Evolutionary conservation across 2,113 vertebrate species (phyloP), one percentile per base, ranked within the genome.

Genomic region (Oncorhynchus nerka): DNA sequence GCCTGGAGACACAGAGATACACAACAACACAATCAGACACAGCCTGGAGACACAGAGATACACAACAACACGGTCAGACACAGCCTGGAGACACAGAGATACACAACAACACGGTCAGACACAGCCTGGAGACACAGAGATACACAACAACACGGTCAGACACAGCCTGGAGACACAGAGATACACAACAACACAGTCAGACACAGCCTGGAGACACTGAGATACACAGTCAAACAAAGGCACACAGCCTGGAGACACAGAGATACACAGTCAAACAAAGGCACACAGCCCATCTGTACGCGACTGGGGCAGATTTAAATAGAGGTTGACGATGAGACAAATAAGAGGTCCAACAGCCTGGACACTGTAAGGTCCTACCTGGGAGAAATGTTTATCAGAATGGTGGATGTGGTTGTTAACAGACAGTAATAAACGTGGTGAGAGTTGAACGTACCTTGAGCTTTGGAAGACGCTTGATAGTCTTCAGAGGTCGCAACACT

Each of bases 401-500:
- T 5, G 13, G 16, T 55, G 16, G 51, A 55, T 19, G 16, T 55
- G 51, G 51, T 12, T 55, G 4, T 16, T 13, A 55, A 19, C 51
- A 55, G 15, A 16, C 16, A 55, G 51, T 19, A 19, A 55, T 55
- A 19, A 55, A 55, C 51, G 16, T 19, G 15, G 15, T 55, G 19
- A 5, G 16, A 16, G 3, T 19, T 12, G n/a, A 59, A 24, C 5
- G 48, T 73, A 97, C 97, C 96, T 98, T 99, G 69, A 99, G 94
- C 85, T 98, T 99, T 69, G 97, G 97, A 84, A 99, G 86, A 64
- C 97, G 95, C 87, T 99, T 99, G 90, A 99, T 98, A 70, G 97
- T 99, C 93, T 99, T 99, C 65, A 99, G 93, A 68, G 97, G 97
- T 82, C 97, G 93, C 22, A 99, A 91, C 80, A 99, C 97, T 69